Conservation (phyloP, 2,888 invertebrate species). For the Heptascelio sp. region DNA sequence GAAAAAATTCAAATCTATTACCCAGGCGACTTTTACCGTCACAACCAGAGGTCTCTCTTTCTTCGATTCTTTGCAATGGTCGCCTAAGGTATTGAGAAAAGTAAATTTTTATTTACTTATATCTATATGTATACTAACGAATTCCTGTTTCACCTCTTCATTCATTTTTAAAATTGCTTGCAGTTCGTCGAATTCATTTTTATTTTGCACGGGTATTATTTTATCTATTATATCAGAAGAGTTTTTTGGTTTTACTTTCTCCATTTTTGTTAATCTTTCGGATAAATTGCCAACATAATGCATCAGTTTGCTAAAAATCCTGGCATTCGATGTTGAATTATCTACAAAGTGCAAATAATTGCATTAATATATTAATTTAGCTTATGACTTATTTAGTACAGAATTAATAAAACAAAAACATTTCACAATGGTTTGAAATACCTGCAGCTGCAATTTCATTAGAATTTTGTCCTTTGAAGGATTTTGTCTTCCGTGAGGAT, state of each 20-base stretch:
- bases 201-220: neutral
- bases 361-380: neutral
- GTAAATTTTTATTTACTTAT: too few relatives aligned
- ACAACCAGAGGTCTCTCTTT: too few relatives aligned
- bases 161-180: neutral
- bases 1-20: too few relatives aligned
- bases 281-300: conserved; percentile 11
- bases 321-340: conserved; percentile 11
- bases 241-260: neutral
- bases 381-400: neutral
- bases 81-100: too few relatives aligned
- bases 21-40: too few relatives aligned
- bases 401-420: neutral
- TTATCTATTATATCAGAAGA: conserved; percentile 6
- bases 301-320: neutral
- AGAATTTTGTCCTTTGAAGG: conserved; percentile 1
- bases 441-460: neutral
- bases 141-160: neutral
- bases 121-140: neutral
- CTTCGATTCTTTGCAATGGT: too few relatives aligned
- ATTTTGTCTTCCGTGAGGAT: neutral
- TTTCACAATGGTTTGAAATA: conserved; percentile 6
- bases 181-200: neutral
- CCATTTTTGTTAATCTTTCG: neutral
- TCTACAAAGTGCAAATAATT: neutral